Base-by-base conservation (phyloP, 2,888 invertebrate genomes). In the Anorthoa munda region DNA sequence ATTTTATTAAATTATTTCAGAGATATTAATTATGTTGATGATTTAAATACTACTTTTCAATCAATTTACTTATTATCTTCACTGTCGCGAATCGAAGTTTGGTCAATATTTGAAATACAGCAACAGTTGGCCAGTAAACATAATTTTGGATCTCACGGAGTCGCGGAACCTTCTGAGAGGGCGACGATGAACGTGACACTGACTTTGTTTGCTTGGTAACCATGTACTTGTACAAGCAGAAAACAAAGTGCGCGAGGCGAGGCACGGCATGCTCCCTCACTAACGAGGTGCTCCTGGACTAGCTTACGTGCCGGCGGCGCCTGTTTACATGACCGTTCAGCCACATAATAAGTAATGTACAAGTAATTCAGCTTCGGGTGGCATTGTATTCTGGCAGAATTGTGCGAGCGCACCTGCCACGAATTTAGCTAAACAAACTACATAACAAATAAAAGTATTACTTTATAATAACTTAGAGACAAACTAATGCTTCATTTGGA, bases 211-310 rank as follows among this genome's bases (percentile, higher is more conserved):
- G 39, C 39, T 39, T 39, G 9, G 1, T 39, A 39, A 9, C 11
- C 39, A 21, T 21, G 61, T 39, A 39, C 51, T 51, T 4, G n/a
- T 18, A n/a, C n/a, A 7, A 7, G 11, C 12, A 58, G 18, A 12
- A 5, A 17, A 63, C 2, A 5, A n/a, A 4, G 64, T 15, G 46
- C 59, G 74, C 74, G 59, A 53, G 59, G 75, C 23, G 53, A 39
- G 53, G 65, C 60, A 56, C 23, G 23, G 50, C 13, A 15, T 13
- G 26, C 18, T 17, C 13, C 15, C 18, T 58, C 23, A 26, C 39
- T 46, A 58, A 63, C 48, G 39, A 23, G 31, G 23, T 11, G 17
- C 23, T n/a, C 15, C 58, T 75, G 81, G n/a, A 60, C 45, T n/a
- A 23, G 55, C 50, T 73, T 26, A 9, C 46, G 11, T 18, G 23